Evolutionary conservation across 2,888 invertebrate genomes (phyloP), one percentile per base, ranked within the genome.

Genomic region (Dryobotodes eremita): DNA sequence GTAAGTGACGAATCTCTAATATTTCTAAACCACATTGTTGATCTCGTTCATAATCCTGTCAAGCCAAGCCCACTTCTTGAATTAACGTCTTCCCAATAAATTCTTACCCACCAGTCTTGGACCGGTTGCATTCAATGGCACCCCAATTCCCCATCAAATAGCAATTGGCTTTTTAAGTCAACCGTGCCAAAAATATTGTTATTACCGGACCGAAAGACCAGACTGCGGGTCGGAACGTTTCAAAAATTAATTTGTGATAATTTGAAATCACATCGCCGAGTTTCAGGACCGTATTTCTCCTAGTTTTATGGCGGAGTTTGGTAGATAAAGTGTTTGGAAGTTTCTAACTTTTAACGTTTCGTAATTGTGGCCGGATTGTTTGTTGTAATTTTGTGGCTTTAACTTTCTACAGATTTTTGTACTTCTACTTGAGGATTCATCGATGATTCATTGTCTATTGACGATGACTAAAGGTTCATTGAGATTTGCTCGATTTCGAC

Each of bases 181-280:
- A 80, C 46, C 65, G 72, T 80, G 26, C 36, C 42, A 61, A 83
- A 83, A 83, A 75, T 80, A 84, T 84, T 68, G 84, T 84, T 84
- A 83, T 75, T 75, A 65, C 75, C 20, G 55, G 11, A 36, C 42
- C 53, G 23, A 71, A 82, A 62, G 26, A 62, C 53, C 61, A 31
- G 17, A 36, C 17, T 13, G 13, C 55, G 59, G 62, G 71, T 53
- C 57, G 46, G 26, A 46, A 8, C 36, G 79, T 36, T 74, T 53
- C 57, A 72, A 62, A 75, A 65, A 84, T 70, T 75, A 75, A 80
- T 66, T 75, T 70, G 71, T 66, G 59, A 75, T 71, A 55, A 75
- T 80, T 83, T 84, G 10, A 42, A 73, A 65, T 71, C 50, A 64
- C 64, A 70, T 61, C 70, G 72, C n/a, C 17, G 72, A 70, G 57